Conservation (phyloP, 1,140 invertebrate genomes). For the Alviniconcha marisindica region DNA sequence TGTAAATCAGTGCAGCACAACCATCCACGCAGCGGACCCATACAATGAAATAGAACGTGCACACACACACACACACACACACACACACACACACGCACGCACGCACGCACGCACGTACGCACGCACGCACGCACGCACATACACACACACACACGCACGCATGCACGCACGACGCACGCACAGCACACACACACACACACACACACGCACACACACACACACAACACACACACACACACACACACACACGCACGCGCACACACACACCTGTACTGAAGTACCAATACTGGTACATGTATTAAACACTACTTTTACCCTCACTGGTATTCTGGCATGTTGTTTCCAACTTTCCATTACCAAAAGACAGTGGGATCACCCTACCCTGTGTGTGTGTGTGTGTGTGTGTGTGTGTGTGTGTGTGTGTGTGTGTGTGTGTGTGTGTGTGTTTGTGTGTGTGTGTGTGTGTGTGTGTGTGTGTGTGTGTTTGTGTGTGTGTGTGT, state of each 20-base stretch:
- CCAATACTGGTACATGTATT: background rate
- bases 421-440: too few species aligned
- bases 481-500: too few species aligned
- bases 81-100: background rate
- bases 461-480: too few species aligned
- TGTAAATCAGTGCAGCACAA: background rate
- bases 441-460: too few species aligned
- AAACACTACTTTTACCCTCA: background rate
- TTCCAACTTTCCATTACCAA: too few species aligned
- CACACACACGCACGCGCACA: background rate
- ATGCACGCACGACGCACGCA: background rate
- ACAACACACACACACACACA: background rate
- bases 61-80: too few species aligned
- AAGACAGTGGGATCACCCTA: too few species aligned
- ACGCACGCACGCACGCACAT: background rate
- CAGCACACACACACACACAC: constrained; percentile 10
- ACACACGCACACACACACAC: background rate
- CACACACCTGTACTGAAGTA: background rate
- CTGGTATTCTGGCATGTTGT: background rate
- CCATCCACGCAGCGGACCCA: background rate
- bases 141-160: constrained; percentile 5
- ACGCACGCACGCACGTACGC: background rate
- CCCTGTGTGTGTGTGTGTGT: too few species aligned
- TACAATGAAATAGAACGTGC: too few species aligned
- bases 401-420: too few species aligned